Base-by-base conservation (phyloP, 2,797 vertebrate species). In the Crenichthys baileyi region DNA sequence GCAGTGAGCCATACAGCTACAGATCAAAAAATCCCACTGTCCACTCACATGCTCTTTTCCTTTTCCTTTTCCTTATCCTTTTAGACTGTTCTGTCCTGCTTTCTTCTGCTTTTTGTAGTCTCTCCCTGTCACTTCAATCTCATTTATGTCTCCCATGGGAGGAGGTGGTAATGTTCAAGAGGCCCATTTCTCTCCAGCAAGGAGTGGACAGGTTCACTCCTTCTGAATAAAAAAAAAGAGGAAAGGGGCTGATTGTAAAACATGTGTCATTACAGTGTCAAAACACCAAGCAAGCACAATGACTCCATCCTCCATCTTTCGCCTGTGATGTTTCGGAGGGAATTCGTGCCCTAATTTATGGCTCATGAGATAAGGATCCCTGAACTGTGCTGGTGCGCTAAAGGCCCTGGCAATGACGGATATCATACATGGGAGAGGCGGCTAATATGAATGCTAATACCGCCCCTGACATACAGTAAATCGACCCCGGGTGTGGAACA, bases 231-330 rank as follows among this genome's bases (percentile, higher is more conserved):
- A 46, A 46, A 65, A 67, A 88, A 91, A 94, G 92, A 92, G 92
- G 92, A 91, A 90, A 92, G 92, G 89, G 84, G 93, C 87, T 87
- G 93, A 94, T 93, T 93, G 92, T 94, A 94, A 94, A 94, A 94
- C 94, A 94, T 94, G 94, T 94, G 93, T 94, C 92, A 94, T 94
- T 94, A 93, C 89, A 78, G 92, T 92, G 92, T 95, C 94, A 95
- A 94, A 94, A 94, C 93, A 94, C 87, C 91, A 89, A 86, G 77
- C 88, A 85, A 80, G 90, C 92, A 94, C 92, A 95, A 94, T 94
- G 92, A 93, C 93, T 95, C 94, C 92, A 94, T 94, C 93, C 91
- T 91, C 88, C 88, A 93, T 94, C 93, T 88, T 90, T 90, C 85
- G 90, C 89, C 84, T 85, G 70, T 79, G 67, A 90, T 92, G 89